These are phyloP conservation scores for Dermatemys mawii DNA, from an alignment of 2,113 vertebrate species.

Conservation along the genomic window DNA sequence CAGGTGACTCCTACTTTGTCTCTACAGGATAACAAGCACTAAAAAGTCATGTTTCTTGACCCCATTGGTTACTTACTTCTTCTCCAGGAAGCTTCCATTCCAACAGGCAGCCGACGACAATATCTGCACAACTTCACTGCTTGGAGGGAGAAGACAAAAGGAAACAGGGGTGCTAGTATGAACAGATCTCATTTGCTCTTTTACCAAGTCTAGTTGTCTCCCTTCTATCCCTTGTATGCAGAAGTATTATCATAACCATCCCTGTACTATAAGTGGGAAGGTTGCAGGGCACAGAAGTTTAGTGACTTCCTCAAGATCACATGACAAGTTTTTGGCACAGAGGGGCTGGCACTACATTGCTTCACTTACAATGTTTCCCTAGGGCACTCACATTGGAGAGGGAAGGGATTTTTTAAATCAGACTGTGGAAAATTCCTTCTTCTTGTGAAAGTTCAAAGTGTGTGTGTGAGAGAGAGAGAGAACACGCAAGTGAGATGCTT, in stretches of 20 bases:
- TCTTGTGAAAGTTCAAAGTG: no score
- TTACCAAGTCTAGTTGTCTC: background rate
- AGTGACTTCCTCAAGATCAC: background rate
- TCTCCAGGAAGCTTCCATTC: conserved; percentile 98
- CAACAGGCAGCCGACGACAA: conserved; percentile 95
- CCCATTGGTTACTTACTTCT: conserved; percentile 85
- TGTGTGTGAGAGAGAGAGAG: no score
- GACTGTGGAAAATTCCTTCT: background rate
- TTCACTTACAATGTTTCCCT: background rate
- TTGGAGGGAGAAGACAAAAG: conserved; percentile 48
- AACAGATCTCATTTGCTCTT: background rate
- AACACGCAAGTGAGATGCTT: no score
- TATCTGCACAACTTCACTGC: conserved; percentile 90
- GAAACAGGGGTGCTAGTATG: background rate
- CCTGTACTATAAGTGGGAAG: background rate
- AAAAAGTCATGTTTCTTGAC: background rate
- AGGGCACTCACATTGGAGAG: background rate
- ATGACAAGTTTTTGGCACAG: background rate
- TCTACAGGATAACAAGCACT: background rate
- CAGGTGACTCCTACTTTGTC: background rate
- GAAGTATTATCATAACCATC: background rate
- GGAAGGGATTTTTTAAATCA: background rate
- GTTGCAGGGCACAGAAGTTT: background rate
- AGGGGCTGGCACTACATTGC: background rate
- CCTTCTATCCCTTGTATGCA: conserved; percentile 12